Evolutionary conservation across 2,113 vertebrate species (phyloP), one percentile per base, ranked within the genome.

Genomic region (Neomonachus schauinslandi): DNA sequence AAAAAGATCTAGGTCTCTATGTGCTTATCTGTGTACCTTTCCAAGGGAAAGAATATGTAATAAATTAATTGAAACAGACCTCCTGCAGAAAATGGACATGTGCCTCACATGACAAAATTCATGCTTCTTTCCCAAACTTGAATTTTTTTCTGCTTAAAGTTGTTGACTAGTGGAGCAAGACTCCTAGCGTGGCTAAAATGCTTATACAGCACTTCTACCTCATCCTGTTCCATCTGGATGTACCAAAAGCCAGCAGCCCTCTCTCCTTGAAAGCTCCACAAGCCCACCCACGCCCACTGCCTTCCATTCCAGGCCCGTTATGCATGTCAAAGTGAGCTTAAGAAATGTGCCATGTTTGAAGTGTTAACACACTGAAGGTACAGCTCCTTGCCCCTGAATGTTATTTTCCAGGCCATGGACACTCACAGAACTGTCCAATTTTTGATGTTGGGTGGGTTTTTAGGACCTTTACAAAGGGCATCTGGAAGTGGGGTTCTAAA

Each of bases 21-120:
- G 4, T n/a, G 24, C 72, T 72, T 67, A 36, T 84, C 83, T 49
- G 0, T 71, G 21, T 36, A 36, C 8, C 33, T 84, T 86, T 94
- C 74, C 13, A n/a, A 92, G 67, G 71, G 36, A 97, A 97, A 94
- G 51, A 74, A 72, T 28, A 88, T 57, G 4, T 55, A 91, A 83
- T 80, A 95, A 93, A 89, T 97, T 77, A 90, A 59, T 69, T 96
- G 86, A 98, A 97, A 97, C 49, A 14, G 22, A 80, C 22, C 24
- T 88, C 33, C 72, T 85, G 9, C 86, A 98, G 94, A 97, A 92
- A 95, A 98, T 76, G 76, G 36, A 85, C 28, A 16, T 36, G 51
- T 13, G 39, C 19, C 51, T 97, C 67, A 51, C 33, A 55, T 51
- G 21, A 53, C 79, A 81, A 89, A 93, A 86, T 90, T 57, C 42